A percentile compares a stretch with the other conserved stretches of the same genome.
phyloP scores from a whole-genome alignment of 1,140 invertebrate species.

The Danaus melanippus region DNA sequence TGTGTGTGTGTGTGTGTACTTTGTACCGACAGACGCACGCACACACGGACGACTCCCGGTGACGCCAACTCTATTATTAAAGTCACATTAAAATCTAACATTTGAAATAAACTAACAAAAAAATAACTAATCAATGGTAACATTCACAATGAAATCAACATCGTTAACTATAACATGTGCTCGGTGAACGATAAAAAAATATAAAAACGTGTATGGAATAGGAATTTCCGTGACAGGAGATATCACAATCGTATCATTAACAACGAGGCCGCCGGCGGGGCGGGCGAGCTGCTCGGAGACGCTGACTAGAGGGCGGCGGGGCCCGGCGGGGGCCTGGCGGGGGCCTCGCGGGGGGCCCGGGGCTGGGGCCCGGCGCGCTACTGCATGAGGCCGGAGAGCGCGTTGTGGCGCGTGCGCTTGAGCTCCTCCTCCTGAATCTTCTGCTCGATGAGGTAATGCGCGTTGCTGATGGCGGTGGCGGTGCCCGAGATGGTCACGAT shows the following conservation, averaged over 20 bases:
- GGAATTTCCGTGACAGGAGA: conserved; percentile 59
- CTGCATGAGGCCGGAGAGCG: conserved; percentile 82
- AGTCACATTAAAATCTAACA: conserved; percentile 31
- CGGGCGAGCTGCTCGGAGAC: conserved; percentile 3
- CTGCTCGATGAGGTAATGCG: conserved; percentile 95
- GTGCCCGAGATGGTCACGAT: conserved; percentile 96
- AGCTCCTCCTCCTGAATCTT: conserved; percentile 95
- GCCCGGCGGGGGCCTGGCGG: not conserved
- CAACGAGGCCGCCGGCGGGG: conserved; percentile 4
- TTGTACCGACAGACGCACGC: too few species aligned
- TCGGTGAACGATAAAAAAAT: conserved; percentile 50
- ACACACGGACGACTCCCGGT: not conserved
- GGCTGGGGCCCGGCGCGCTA: conserved; percentile 24
- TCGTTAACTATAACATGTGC: conserved; percentile 34
- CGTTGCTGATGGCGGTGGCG: conserved; percentile 88
- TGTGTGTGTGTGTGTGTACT: too few species aligned
- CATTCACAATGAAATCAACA: conserved; percentile 67
- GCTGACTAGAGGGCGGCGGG: conserved; percentile 9
- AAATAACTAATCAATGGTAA: conserved; percentile 69
- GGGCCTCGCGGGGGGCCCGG: conserved; percentile 3
- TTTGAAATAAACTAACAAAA: conserved; percentile 40
- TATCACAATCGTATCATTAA: conserved; percentile 60
- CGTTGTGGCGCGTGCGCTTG: conserved; percentile 91
- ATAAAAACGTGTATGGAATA: conserved; percentile 61
- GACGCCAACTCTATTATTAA: conserved; percentile 13